These are phyloP conservation scores for Penaeus vannamei DNA, from an alignment of 1,140 invertebrate species.

Conservation along the genomic window DNA sequence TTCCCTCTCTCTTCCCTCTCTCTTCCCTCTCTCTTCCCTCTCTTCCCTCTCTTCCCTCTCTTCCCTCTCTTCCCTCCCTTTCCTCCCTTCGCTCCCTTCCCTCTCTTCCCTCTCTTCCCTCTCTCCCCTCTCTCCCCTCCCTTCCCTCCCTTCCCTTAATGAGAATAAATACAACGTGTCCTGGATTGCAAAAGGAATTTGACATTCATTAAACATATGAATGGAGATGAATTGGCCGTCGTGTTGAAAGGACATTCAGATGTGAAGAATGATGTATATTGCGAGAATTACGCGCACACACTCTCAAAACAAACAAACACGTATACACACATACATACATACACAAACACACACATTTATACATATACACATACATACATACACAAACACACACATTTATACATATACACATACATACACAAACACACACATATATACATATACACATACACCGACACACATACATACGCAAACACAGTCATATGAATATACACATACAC, in stretches of 20 bases:
- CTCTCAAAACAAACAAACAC: neutral
- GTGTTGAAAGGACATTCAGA: no score
- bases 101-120: conserved; percentile 21
- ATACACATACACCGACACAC: neutral
- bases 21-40: neutral
- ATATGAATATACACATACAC: conserved; percentile 26
- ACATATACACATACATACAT: neutral
- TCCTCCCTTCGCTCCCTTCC: neutral
- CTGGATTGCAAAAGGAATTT: no score
- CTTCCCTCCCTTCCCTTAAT: conserved; percentile 1
- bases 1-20: neutral
- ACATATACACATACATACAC: conserved; percentile 4
- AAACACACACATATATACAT: neutral
- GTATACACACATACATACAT: neutral
- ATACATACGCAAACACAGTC: neutral
- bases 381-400: neutral
- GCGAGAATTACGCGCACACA: neutral
- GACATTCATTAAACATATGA: no score
- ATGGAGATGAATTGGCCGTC: no score
- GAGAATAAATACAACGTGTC: neutral
- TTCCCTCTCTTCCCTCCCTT: neutral
- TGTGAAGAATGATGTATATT: no score
- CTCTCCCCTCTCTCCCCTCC: conserved; percentile 14
- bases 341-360: conserved; percentile 35
- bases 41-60: no score